Conservation (phyloP, 1,140 invertebrate species). For the Listronotus bonariensis region DNA sequence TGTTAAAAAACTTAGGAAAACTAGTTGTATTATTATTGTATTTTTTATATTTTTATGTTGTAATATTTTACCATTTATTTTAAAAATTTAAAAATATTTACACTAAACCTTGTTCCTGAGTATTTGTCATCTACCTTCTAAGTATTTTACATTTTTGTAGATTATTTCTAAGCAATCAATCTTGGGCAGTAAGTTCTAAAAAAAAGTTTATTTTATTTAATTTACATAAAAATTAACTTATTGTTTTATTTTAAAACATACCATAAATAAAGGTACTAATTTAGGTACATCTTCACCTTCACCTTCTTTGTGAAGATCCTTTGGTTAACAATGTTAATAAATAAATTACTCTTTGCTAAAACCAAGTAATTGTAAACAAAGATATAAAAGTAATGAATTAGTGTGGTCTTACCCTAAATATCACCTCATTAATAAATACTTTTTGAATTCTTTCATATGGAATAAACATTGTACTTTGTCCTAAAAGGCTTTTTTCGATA, state of each 20-base stretch:
- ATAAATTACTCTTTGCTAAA: slow-evolving; percentile 56
- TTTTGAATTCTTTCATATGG: slow-evolving; percentile 60
- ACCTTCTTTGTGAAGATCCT: slow-evolving; percentile 42
- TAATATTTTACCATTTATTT: slow-evolving; percentile 2
- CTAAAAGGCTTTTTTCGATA: slow-evolving; percentile 55
- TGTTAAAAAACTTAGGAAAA: too few species aligned
- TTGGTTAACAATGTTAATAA: slow-evolving; percentile 55
- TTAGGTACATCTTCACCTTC: slow-evolving; percentile 11
- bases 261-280: slow-evolving; percentile 51
- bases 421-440: slow-evolving; percentile 66
- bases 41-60: background rate
- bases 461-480: slow-evolving; percentile 57
- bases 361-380: slow-evolving; percentile 26
- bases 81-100: background rate
- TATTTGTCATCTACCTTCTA: slow-evolving; percentile 11
- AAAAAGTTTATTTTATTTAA: slow-evolving; percentile 6
- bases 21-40: too few species aligned
- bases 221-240: background rate
- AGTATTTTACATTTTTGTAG: slow-evolving; percentile 18
- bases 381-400: too few species aligned
- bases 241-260: slow-evolving; percentile 31
- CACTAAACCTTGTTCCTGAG: background rate
- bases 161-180: slow-evolving; percentile 33
- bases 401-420: slow-evolving; percentile 58
- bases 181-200: slow-evolving; percentile 26